Conservation (phyloP, 2,113 vertebrate genomes). For the Centropus unirufus region DNA sequence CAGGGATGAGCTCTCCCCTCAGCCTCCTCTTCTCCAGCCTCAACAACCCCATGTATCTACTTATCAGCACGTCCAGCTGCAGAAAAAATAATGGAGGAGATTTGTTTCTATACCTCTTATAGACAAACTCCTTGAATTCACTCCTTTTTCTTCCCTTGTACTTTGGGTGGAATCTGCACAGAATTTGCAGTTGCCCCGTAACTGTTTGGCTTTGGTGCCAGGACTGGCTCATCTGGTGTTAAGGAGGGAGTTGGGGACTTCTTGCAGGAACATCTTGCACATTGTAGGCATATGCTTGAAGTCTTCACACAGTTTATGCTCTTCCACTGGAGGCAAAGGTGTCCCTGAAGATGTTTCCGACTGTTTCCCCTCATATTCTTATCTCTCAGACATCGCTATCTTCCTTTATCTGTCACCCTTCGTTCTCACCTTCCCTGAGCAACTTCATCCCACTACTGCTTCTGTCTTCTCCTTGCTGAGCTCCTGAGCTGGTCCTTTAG, state of each 20-base stretch:
- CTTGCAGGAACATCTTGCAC: background rate
- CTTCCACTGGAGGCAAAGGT: background rate
- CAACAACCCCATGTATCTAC: background rate
- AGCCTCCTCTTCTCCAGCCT: too few species aligned
- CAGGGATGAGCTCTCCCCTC: too few species aligned
- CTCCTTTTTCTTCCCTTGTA: background rate
- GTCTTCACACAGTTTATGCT: background rate
- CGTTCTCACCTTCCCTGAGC: background rate
- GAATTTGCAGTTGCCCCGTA: background rate
- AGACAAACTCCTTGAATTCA: background rate
- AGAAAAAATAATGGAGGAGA: background rate
- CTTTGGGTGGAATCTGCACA: background rate
- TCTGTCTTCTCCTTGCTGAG: background rate
- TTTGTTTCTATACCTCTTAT: background rate
- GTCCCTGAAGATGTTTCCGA: background rate
- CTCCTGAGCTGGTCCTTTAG: background rate
- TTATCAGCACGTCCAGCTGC: background rate
- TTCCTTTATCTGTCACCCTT: background rate
- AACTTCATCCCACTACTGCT: background rate
- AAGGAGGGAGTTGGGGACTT: background rate
- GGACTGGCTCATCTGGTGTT: background rate
- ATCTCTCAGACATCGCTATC: background rate
- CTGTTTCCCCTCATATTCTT: background rate
- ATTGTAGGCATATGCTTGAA: background rate
- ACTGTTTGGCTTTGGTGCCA: background rate